Base-by-base conservation (phyloP, 2,797 vertebrate genomes). In the Lophura swinhoii region DNA sequence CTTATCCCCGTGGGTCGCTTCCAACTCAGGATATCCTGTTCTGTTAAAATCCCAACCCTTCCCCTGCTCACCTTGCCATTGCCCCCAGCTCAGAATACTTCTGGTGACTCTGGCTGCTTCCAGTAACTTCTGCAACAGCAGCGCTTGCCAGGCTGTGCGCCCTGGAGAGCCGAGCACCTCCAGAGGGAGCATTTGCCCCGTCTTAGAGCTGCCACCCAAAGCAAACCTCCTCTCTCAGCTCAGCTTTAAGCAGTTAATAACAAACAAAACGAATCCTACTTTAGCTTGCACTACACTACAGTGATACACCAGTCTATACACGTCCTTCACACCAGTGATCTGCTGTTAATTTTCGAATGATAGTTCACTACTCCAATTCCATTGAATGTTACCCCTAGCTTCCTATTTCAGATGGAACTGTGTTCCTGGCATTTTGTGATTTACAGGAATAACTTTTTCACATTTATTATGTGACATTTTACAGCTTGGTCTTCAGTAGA, bases 151-250 rank as follows among this genome's bases (percentile, higher is more conserved):
- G 1, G 33, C n/a, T 44, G 58, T 1, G 53, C 31, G 2, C 3
- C 1, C 77, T 17, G 66, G 62, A 31, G 79, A 33, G 59, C 35
- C 0, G 1, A 92, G 67, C 70, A 41, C 94, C 96, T 96, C 87
- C 96, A 96, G 95, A 86, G 96, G 96, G 96, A 96, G 96, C 93
- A 68, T 96, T 95, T 0, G 22, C 44, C 90, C 87, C 14, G 0
- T 60, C 55, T 70, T 41, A 78, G 28, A 87, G 39, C 70, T 67
- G 35, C 37, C 83, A 14, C 12, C 73, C 28, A 4, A n/a, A 64
- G 48, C 9, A 22, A 67, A 39, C 9, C 39, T 66, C 44, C 4
- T 18, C 28, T 53, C 15, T 0, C 44, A 10, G 1, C 6, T 51
- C 35, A 6, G 33, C 21, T 29, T 26, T 3, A 67, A 22, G 39